These are phyloP conservation scores for Mesocentrotus franciscanus DNA, from an alignment of 53 echinoderm and acorn worm species.

Conservation along the genomic window DNA sequence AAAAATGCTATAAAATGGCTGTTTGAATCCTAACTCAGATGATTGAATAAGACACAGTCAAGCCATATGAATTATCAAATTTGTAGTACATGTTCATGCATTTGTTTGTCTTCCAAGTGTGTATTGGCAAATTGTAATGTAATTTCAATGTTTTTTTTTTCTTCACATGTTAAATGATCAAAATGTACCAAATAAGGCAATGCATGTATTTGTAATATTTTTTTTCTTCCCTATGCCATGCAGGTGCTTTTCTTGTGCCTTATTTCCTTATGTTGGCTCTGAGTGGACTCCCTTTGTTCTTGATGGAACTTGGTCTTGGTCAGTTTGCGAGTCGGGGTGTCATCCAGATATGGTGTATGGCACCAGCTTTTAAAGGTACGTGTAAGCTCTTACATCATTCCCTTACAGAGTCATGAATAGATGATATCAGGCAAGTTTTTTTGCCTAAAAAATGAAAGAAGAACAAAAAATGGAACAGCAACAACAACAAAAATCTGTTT, in stretches of 20 bases:
- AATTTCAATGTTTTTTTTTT: neutral
- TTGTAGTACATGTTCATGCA: no score
- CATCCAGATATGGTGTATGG: slow-evolving; percentile 73
- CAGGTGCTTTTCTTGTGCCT: slow-evolving; percentile 60
- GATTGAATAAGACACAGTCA: no score
- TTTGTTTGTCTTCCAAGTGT: neutral
- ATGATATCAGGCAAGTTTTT: neutral
- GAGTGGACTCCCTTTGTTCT: slow-evolving; percentile 76
- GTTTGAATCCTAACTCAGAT: no score
- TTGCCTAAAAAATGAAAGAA: neutral
- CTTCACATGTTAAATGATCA: neutral
- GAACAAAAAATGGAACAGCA: neutral
- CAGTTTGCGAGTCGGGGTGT: slow-evolving; percentile 78
- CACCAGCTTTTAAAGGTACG: slow-evolving; percentile 81
- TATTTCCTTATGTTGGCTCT: slow-evolving; percentile 58
- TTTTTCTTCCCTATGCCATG: neutral
- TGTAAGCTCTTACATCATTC: neutral
- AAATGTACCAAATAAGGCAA: no score
- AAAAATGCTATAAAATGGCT: no score
- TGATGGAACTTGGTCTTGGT: slow-evolving; percentile 77
- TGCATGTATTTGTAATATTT: no score
- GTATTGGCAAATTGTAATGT: neutral
- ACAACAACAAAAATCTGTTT: neutral
- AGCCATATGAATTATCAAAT: no score
- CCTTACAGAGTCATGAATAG: neutral